Percentiles rank a stretch among this genome's conserved stretches.
These are phyloP conservation scores for Eupithecia vulgata DNA, from an alignment of 2,888 invertebrate species.

Conservation along the genomic window DNA sequence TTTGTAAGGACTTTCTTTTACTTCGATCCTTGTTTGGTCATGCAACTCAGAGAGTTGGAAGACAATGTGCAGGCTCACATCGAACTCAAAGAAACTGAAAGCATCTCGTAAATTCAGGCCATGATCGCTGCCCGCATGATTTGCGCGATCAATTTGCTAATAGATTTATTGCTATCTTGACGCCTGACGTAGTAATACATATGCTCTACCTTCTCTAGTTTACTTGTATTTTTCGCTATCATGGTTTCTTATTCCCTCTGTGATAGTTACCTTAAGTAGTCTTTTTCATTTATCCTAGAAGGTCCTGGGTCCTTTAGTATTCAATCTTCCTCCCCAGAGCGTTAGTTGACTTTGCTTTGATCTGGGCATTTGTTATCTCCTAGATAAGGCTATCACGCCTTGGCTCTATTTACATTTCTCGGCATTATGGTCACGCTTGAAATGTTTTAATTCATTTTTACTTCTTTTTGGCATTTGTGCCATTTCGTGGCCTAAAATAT, in stretches of 20 bases:
- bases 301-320: slow-evolving; percentile 4
- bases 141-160: slow-evolving; percentile 19
- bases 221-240: neutral
- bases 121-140: slow-evolving; percentile 27
- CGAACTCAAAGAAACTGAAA: neutral
- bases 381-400: slow-evolving; percentile 25
- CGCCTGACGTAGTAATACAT: slow-evolving; percentile 13
- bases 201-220: neutral
- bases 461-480: neutral
- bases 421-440: neutral
- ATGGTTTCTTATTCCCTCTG: neutral
- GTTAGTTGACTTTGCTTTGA: slow-evolving; percentile 23
- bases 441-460: neutral
- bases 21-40: neutral
- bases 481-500: neutral
- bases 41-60: neutral
- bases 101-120: slow-evolving; percentile 25
- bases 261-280: neutral
- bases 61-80: neutral
- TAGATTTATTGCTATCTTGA: slow-evolving; percentile 21
- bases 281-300: slow-evolving; percentile 16
- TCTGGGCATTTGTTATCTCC: slow-evolving; percentile 25
- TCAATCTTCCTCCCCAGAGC: neutral
- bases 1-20: neutral
- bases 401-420: slow-evolving; percentile 24